Evolutionary conservation across 2,797 vertebrate genomes (phyloP), one percentile per base, ranked within the genome.

Genomic region (Moxostoma hubbsi): DNA sequence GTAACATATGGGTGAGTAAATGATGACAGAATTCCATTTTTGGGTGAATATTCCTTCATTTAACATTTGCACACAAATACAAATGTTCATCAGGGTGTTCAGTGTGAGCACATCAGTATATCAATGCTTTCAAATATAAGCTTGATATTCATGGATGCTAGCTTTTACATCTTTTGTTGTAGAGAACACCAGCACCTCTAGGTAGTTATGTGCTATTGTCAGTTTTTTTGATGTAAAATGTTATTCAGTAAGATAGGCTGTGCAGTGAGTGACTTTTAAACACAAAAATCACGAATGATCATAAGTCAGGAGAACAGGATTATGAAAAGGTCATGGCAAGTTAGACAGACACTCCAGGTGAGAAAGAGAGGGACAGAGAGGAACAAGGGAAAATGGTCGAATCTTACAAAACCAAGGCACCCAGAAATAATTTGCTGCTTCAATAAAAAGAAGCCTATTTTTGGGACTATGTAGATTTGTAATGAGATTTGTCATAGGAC

Each of bases 261-360:
- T 9, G 15, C 0, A 47, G 62, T 10, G 49, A 18, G 43, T 66
- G 53, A 58, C 63, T 63, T 75, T 75, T 66, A 49, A 58, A 65
- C 24, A 55, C 7, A 36, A 10, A 73, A 64, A 74, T 16, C 62
- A 66, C 43, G 66, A 75, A 75, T 66, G 53, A 57, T 7, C 9
- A 11, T 8, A 54, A 9, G n/a, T 7, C 51, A 49, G 62, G 8
- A 24, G 24, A 75, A 36, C 45, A 66, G 16, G 43, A 58, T 47
- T 53, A 70, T 45, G 9, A 72, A 72, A 64, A 73, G 62, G 69
- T 47, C 16, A 63, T 18, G n/a, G 50, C 11, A 16, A 58, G 73
- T 63, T 13, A 55, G 57, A 70, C 45, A 58, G 1, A 45, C 9
- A n/a, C 15, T 57, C 8, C 53, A 75, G 63, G 16, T 55, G 50